A percentile compares a stretch with the other conserved stretches of the same genome.
These are phyloP conservation scores for Erebia aethiops DNA, from an alignment of 2,888 invertebrate genomes.

Conservation along the genomic window DNA sequence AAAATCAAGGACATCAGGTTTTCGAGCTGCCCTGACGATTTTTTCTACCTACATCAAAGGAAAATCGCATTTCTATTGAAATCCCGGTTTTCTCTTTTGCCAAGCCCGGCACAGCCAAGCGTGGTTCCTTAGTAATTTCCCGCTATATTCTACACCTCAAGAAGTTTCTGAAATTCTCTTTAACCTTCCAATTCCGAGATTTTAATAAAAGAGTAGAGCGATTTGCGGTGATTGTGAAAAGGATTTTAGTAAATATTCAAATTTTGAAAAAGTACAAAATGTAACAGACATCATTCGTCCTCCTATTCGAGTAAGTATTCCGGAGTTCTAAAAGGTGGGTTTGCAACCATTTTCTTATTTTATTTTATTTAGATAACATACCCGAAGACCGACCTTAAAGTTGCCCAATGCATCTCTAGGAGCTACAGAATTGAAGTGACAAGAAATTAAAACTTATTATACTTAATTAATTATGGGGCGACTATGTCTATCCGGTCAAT, in stretches of 20 bases:
- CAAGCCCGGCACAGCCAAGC: conserved; percentile 51
- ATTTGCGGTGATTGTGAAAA: conserved; percentile 10
- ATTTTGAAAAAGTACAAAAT: too few species aligned
- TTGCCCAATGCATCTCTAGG: too few species aligned
- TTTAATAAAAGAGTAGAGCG: conserved; percentile 14
- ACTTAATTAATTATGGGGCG: too few species aligned
- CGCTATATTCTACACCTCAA: conserved; percentile 43
- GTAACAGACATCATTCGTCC: too few species aligned
- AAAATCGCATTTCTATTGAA: conserved; percentile 59
- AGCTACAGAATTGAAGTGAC: too few species aligned
- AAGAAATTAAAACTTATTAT: too few species aligned
- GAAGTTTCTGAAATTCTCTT: conserved; percentile 37
- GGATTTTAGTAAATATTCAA: neutral
- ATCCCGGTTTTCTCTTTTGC: conserved; percentile 59
- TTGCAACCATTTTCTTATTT: too few species aligned
- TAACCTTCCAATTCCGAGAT: conserved; percentile 30
- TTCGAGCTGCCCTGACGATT: conserved; percentile 40
- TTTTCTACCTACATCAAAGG: conserved; percentile 63
- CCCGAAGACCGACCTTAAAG: too few species aligned
- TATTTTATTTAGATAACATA: too few species aligned
- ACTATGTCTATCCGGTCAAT: too few species aligned
- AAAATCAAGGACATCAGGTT: neutral
- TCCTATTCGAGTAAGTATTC: too few species aligned
- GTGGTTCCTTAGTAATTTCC: conserved; percentile 66
- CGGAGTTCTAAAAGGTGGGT: too few species aligned